phyloP scores from a whole-genome alignment of 2,113 vertebrate genomes.

The Xiphophorus maculatus region DNA sequence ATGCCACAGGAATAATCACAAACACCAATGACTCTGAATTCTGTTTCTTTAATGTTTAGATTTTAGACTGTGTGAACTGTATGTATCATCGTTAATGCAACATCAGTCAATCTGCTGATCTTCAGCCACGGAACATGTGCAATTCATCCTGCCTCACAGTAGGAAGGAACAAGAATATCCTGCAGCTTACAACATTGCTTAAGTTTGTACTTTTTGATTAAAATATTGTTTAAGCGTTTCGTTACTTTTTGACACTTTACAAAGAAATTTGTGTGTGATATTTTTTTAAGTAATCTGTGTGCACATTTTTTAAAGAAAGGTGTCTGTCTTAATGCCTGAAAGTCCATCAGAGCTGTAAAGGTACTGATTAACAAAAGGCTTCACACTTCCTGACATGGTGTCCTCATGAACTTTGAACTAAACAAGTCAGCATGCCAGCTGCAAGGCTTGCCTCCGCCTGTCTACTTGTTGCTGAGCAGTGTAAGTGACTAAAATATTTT shows the following conservation, averaged over 20 bases:
- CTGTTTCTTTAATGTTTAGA: not conserved
- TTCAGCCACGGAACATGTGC: no score
- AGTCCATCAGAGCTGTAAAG: not conserved
- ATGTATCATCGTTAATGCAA: not conserved
- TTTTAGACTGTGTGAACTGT: not conserved
- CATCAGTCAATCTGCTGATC: no score
- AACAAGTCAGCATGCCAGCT: constrained; percentile 20
- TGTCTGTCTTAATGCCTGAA: not conserved
- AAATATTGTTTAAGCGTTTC: not conserved
- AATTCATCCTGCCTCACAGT: not conserved
- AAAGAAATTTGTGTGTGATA: not conserved
- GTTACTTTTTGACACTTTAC: not conserved
- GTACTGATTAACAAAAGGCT: constrained; percentile 40
- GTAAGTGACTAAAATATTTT: constrained; percentile 45
- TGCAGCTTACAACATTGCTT: not conserved
- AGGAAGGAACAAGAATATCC: not conserved
- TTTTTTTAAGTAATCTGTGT: not conserved
- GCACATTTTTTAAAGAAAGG: not conserved
- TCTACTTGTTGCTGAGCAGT: constrained; percentile 16
- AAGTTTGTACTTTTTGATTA: not conserved
- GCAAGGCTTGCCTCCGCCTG: constrained; percentile 28
- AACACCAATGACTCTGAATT: not conserved
- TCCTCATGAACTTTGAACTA: constrained; percentile 63
- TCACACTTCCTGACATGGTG: constrained; percentile 2
- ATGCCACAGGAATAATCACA: not conserved